Base-by-base conservation (phyloP, 2,888 invertebrate genomes). In the Trichogramma dendrolimi region DNA sequence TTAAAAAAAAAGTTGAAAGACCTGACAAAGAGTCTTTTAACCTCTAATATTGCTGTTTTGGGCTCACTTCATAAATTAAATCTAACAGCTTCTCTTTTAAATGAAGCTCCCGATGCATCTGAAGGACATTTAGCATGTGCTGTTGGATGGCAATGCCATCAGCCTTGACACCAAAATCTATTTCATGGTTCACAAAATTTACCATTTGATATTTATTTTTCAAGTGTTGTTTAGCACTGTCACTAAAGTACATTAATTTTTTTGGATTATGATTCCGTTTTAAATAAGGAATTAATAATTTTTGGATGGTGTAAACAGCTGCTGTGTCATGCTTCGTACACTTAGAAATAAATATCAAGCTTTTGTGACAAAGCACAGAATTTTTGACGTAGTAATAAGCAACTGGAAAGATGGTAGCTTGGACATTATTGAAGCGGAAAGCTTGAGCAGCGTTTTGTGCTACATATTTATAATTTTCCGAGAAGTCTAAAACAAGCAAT, bases 371-470 rank as follows among this genome's bases (percentile, higher is more conserved):
- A 44, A 44, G 44, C 44, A 8, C 6, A 44, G 44, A 44, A 44
- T 44, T 44, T 44, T 44, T 10, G 10, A 14, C 1, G 1, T 14
- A n/a, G n/a, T n/a, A n/a, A n/a, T n/a, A n/a, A n/a, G 1, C 2
- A 2, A 14, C 1, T 1, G 1, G 2, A 1, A 14, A 2, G 2
- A 14, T 1, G 2, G 14, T 14, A 14, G 14, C 2, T 14, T 14
- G 14, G 2, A 1, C 14, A 14, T 14, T 14, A 2, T 14, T 14
- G 14, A 14, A 14, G 14, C 2, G 14, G 14, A 14, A 14, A 14
- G 2, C 14, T 14, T 1, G 14, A 1, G 14, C 14, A 14, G 14
- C 14, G 14, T 14, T 14, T 14, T 14, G 14, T 14, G 14, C 14
- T 14, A 14, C 14, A 14, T 1, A 14, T 14, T 14, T 14, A 14